These are phyloP conservation scores for Caradrina kadenii DNA, from an alignment of 2,888 invertebrate species.

Conservation along the genomic window DNA sequence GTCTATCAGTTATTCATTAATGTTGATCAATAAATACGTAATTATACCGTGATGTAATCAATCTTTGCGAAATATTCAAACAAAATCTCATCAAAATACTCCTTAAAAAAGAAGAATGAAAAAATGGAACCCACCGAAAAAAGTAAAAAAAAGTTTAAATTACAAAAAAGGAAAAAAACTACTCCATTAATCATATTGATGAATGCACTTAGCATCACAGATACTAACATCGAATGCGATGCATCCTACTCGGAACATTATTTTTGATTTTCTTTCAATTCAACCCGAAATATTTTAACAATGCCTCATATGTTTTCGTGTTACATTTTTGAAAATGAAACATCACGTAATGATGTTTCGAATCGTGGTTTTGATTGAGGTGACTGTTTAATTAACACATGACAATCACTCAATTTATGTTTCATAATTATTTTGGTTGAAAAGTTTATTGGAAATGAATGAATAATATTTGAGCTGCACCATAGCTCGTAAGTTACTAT, in stretches of 20 bases:
- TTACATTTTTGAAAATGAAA: conserved; percentile 46
- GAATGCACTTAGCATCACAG: conserved; percentile 81
- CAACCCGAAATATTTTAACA: conserved; percentile 75
- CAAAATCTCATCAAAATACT: conserved; percentile 77
- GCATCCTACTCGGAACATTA: conserved; percentile 67
- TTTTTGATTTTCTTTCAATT: conserved; percentile 74
- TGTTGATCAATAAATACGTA: conserved; percentile 69
- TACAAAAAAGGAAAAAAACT: conserved; percentile 75
- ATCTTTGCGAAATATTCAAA: conserved; percentile 78
- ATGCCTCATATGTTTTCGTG: conserved; percentile 44
- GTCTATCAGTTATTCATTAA: conserved; percentile 65
- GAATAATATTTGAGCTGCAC: conserved; percentile 16
- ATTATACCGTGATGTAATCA: conserved; percentile 74
- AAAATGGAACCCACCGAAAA: conserved; percentile 70
- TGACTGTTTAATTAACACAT: conserved; percentile 48
- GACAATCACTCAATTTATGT: conserved; percentile 36
- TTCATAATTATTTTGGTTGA: conserved; percentile 28
- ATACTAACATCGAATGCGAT: conserved; percentile 71
- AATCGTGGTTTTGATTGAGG: conserved; percentile 49
- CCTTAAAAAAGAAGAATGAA: conserved; percentile 71
- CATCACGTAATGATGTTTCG: conserved; percentile 52
- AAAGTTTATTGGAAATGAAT: conserved; percentile 36
- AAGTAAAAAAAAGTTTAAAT: conserved; percentile 74
- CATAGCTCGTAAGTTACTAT: conserved; percentile 13
- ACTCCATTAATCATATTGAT: conserved; percentile 86